phyloP scores from a whole-genome alignment of 1,140 invertebrate species.

The Phortica variegata region DNA sequence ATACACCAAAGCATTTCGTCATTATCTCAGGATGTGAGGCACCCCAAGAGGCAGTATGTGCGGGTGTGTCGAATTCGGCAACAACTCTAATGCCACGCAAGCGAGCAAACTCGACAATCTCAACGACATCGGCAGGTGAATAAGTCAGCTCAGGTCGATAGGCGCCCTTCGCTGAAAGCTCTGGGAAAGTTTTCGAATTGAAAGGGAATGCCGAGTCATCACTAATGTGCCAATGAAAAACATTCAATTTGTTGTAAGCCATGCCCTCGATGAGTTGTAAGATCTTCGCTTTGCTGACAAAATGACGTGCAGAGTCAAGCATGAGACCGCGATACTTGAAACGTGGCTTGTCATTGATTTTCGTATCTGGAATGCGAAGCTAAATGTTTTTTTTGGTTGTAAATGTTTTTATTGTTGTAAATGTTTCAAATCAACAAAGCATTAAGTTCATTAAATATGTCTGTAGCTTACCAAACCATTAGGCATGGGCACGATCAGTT shows the following conservation, averaged over 20 bases:
- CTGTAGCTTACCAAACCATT: constrained; percentile 52
- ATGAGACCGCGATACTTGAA: constrained; percentile 77
- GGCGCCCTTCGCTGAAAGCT: constrained; percentile 70
- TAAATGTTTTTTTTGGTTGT: constrained; percentile 44
- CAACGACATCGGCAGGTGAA: constrained; percentile 64
- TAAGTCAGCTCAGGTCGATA: constrained; percentile 73
- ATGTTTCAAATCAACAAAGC: too few relatives aligned
- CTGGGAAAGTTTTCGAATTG: constrained; percentile 72
- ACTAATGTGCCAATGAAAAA: constrained; percentile 93
- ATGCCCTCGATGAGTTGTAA: constrained; percentile 74
- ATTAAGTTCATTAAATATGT: too few relatives aligned
- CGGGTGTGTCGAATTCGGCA: constrained; percentile 89
- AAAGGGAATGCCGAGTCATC: constrained; percentile 89
- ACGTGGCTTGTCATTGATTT: constrained; percentile 70
- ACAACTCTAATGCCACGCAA: constrained; percentile 83
- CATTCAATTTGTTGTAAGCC: constrained; percentile 88
- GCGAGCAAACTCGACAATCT: constrained; percentile 76
- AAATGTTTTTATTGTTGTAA: too few relatives aligned
- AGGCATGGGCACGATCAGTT: constrained; percentile 58
- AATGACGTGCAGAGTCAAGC: constrained; percentile 83
- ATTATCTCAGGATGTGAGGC: constrained; percentile 69
- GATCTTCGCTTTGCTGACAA: constrained; percentile 67
- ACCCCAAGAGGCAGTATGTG: constrained; percentile 83
- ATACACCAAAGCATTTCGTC: constrained; percentile 64
- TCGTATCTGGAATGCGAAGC: constrained; percentile 60